Conservation (phyloP, 2,888 invertebrate species). For the Cosmopolites sordidus region DNA sequence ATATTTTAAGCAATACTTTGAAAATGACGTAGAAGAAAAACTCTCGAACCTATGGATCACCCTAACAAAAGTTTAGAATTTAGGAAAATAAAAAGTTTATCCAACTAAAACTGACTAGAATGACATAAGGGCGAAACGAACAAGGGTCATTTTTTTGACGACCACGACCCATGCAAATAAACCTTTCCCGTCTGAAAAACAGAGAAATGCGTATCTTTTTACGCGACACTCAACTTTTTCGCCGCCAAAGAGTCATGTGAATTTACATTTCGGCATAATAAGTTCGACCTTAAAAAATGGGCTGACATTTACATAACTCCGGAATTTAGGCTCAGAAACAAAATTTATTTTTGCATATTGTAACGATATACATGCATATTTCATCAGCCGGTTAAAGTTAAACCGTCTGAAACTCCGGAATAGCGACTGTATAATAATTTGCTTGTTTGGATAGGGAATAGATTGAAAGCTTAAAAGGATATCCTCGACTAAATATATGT, state of each 20-base stretch:
- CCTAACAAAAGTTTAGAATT: too few relatives aligned
- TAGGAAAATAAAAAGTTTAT: too few relatives aligned
- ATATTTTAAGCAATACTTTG: too few relatives aligned
- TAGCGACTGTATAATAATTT: constrained; percentile 1
- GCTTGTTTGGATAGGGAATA: background rate
- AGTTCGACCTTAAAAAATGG: constrained; percentile 8
- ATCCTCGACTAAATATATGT: background rate
- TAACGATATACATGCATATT: constrained; percentile 20
- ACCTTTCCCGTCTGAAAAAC: background rate
- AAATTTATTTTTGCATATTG: constrained; percentile 21
- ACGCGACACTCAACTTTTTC: constrained; percentile 7
- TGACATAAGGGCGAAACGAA: too few relatives aligned
- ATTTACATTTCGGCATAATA: constrained; percentile 12
- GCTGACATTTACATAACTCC: constrained; percentile 7
- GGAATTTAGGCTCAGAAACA: background rate
- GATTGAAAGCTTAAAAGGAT: background rate
- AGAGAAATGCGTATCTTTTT: background rate
- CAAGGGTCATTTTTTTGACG: too few relatives aligned
- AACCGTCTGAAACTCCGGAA: background rate
- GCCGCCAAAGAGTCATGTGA: constrained; percentile 8
- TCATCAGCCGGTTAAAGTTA: constrained; percentile 13
- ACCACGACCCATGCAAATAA: background rate
- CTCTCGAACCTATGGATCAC: too few relatives aligned
- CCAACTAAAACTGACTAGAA: too few relatives aligned
- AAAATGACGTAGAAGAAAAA: too few relatives aligned